phyloP scores from a whole-genome alignment of 2,113 vertebrate genomes.

The Zapus hudsonius region DNA sequence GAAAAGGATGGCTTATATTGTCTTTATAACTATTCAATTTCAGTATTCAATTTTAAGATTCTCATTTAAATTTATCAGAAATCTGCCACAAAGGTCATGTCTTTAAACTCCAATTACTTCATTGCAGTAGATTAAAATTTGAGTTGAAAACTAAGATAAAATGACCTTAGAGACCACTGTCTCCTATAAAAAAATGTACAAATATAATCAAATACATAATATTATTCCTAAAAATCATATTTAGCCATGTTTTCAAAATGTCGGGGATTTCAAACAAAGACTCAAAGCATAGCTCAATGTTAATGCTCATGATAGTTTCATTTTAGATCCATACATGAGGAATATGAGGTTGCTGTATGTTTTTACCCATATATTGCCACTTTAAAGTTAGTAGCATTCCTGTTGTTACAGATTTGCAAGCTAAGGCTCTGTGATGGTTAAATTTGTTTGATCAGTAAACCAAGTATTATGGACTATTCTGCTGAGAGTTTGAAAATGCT shows the following conservation, averaged over 20 bases:
- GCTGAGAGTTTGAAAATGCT: too few species aligned
- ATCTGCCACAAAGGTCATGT: background rate
- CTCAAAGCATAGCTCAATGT: background rate
- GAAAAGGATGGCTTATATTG: background rate
- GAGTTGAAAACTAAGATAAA: background rate
- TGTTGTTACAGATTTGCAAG: background rate
- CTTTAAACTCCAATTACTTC: constrained; percentile 26
- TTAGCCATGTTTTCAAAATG: constrained; percentile 9
- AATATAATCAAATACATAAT: constrained; percentile 2
- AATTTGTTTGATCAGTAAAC: too few species aligned
- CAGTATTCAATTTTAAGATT: background rate
- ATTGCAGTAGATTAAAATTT: constrained; percentile 4
- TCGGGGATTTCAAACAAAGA: background rate
- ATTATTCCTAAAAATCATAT: constrained; percentile 4
- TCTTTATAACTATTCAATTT: background rate
- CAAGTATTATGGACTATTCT: too few species aligned
- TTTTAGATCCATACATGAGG: background rate
- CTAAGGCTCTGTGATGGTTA: too few species aligned
- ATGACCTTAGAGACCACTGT: background rate
- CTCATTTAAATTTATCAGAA: constrained; percentile 17
- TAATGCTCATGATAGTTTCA: background rate
- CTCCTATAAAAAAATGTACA: background rate
- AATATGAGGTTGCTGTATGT: background rate
- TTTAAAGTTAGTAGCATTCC: background rate
- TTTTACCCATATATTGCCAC: background rate